Base-by-base conservation (phyloP, 2,797 vertebrate species). In the Poecile montanus region DNA sequence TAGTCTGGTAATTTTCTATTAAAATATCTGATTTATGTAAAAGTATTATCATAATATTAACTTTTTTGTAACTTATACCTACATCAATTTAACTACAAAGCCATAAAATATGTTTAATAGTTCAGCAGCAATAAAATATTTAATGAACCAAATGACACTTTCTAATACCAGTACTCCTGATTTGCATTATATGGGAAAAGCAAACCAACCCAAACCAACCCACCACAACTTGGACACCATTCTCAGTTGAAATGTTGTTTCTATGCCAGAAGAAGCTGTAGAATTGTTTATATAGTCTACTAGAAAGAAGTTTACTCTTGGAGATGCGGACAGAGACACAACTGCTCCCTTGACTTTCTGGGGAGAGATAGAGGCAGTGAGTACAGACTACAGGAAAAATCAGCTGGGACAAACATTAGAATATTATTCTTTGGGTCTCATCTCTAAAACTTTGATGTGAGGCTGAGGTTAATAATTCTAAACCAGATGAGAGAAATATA, bases 1-100 rank as follows among this genome's bases (percentile, higher is more conserved):
- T 12, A 82, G 60, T 56, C 10, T 54, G 50, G 60, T 11, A 54
- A 60, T 91, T 91, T 93, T 76, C 62, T 38, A 36, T 32, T 57
- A 85, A 57, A 78, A 65, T 61, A 68, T 20, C 5, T 72, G 26
- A 53, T 78, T 91, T 81, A 57, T 73, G 56, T 67, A 81, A 61
- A 91, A 88, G 20, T 29, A 54, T 72, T 91, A 91, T 89, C 61
- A 95, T 89, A 94, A 91, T 74, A 87, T 53, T 89, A 5, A 54
- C 94, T 91, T 95, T 44, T 60, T 91, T 90, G 45, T 18, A 91
- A 61, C 38, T 85, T 51, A 61, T 57, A 65, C 47, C 51, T 34
- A 51, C 51, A 88, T 70, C 66, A 86, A 36, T 90, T 90, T 86
- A 93, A 93, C 20, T 44, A 85, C 8, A 73, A 88, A 92, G 48